Conservation (phyloP, 2,888 invertebrate genomes). For the Cephus pulcher region DNA sequence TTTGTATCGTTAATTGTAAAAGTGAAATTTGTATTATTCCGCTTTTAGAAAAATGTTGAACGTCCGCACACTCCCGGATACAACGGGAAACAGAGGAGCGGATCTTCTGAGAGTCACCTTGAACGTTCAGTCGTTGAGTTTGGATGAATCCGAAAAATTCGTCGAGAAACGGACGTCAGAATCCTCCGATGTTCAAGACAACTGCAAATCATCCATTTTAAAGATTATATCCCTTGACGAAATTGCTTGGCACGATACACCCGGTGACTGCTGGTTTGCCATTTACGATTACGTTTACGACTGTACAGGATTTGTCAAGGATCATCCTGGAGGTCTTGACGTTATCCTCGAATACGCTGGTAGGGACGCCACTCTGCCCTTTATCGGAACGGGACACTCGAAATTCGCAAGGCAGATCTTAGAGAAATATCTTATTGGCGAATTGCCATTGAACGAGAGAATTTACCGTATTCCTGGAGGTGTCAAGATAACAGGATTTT, state of each 20-base stretch:
- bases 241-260: constrained; percentile 80
- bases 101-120: constrained; percentile 23
- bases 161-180: background rate
- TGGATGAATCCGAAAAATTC: constrained; percentile 13
- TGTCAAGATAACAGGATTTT: constrained; percentile 67
- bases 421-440: constrained; percentile 80
- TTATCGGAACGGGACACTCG: constrained; percentile 84
- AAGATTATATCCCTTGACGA: constrained; percentile 76
- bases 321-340: constrained; percentile 88
- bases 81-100: constrained; percentile 12
- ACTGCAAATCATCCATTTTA: background rate
- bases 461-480: constrained; percentile 77
- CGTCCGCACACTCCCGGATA: background rate
- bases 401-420: constrained; percentile 74
- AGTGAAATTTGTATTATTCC: no score
- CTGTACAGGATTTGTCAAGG: constrained; percentile 79
- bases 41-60: background rate
- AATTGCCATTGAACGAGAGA: constrained; percentile 78
- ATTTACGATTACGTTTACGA: constrained; percentile 89
- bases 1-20: background rate
- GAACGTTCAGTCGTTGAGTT: constrained; percentile 22
- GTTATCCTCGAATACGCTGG: constrained; percentile 88
- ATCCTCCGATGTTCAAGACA: background rate
- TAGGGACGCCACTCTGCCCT: constrained; percentile 85
- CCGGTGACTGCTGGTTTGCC: constrained; percentile 86